These are phyloP conservation scores for Apis florea DNA, from an alignment of 1,140 invertebrate genomes.

Conservation along the genomic window DNA sequence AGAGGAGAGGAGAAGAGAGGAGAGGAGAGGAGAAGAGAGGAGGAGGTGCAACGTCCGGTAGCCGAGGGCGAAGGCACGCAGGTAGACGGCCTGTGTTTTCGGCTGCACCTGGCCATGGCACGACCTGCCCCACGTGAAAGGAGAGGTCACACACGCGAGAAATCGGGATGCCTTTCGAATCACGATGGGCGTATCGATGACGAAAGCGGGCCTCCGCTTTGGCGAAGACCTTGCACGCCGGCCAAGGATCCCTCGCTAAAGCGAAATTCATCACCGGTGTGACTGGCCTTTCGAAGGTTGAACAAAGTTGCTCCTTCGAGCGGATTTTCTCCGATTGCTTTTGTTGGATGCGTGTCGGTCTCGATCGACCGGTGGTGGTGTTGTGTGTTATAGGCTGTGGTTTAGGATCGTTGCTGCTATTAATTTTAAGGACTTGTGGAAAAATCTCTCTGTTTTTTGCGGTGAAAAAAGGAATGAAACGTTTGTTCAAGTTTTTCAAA, in stretches of 20 bases:
- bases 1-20: neutral
- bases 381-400: too few relatives aligned
- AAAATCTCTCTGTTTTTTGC: too few relatives aligned
- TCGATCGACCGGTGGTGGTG: too few relatives aligned
- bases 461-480: too few relatives aligned
- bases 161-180: slow-evolving; percentile 57
- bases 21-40: neutral
- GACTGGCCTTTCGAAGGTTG: slow-evolving; percentile 23
- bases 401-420: too few relatives aligned
- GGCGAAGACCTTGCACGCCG: slow-evolving; percentile 54
- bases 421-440: too few relatives aligned
- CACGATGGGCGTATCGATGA: slow-evolving; percentile 47
- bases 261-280: slow-evolving; percentile 44
- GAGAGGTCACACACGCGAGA: slow-evolving; percentile 60
- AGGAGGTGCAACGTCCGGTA: slow-evolving; percentile 23
- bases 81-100: slow-evolving; percentile 55
- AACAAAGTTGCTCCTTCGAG: neutral
- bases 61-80: slow-evolving; percentile 16
- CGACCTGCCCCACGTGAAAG: slow-evolving; percentile 67
- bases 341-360: neutral
- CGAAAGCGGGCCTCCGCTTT: slow-evolving; percentile 39
- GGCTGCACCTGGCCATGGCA: slow-evolving; percentile 59
- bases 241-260: slow-evolving; percentile 47
- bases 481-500: too few relatives aligned
- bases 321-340: neutral